Evolutionary conservation across 2,797 vertebrate genomes (phyloP), one percentile per base, ranked within the genome.

Genomic region (Harpagifer antarcticus): DNA sequence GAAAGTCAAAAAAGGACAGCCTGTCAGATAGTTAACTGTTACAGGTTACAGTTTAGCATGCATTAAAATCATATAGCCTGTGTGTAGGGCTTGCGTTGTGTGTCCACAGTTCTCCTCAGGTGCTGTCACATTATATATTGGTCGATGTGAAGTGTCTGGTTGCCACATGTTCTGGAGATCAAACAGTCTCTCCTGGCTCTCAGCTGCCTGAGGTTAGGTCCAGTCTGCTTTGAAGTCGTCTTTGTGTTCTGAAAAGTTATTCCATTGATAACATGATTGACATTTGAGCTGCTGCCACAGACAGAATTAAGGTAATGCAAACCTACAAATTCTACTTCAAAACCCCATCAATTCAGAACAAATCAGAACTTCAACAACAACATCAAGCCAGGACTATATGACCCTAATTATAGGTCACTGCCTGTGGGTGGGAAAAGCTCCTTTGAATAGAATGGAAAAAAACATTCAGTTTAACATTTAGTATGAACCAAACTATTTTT

Each of bases 281-380:
- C 50, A 63, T 78, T 70, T 64, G 42, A 78, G 83, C 63, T 23
- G 60, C 74, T 52, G 63, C 55, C 67, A 68, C 81, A 40, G 33
- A 40, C 68, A 90, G 82, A 91, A 90, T 85, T 88, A 91, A 91
- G 90, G 71, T 78, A 79, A 52, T 37, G 68, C 48, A 59, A 72
- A 77, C 65, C 70, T 31, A 15, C 72, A 53, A 76, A 13, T 65
- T 67, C 17, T 27, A 73, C 78, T 84, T 84, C 68, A 88, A 86
- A 87, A 85, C 65, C 27, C 45, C 50, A 37, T 78, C 50, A 63
- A 15, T 10, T 56, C 48, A 42, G 71, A 68, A 76, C 76, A 72
- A 79, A 73, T 56, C 53, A 7, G 45, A n/a, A 7, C 45, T 58
- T 72, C n/a, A n/a, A n/a, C n/a, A n/a, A n/a, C n/a, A n/a, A 70